Conservation (phyloP, 1,140 invertebrate species). For the Mercenaria mercenaria region DNA sequence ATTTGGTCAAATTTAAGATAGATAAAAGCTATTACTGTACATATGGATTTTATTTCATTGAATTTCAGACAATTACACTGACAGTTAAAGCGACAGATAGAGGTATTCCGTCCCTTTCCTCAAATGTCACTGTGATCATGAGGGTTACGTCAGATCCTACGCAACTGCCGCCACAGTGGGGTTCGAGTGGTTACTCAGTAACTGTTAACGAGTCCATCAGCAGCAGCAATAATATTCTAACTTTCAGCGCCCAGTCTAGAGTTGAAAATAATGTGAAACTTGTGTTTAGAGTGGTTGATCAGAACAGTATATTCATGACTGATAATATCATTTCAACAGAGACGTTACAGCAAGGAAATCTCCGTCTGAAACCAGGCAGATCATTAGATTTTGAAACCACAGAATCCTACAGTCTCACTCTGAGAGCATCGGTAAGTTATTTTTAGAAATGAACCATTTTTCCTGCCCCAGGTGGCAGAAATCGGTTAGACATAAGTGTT, state of each 20-base stretch:
- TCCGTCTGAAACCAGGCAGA: neutral
- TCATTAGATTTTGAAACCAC: constrained; percentile 42
- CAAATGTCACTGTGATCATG: neutral
- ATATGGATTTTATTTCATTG: no score
- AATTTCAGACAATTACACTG: neutral
- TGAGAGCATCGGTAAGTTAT: constrained; percentile 62
- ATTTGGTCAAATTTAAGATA: no score
- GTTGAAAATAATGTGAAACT: neutral
- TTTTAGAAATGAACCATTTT: no score
- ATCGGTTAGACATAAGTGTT: no score
- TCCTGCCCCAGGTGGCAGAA: no score
- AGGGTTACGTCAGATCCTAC: neutral
- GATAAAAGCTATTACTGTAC: no score
- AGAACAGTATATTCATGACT: neutral
- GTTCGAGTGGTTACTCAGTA: neutral
- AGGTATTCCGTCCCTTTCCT: neutral
- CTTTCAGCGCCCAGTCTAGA: neutral
- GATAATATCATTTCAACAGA: neutral
- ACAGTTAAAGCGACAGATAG: neutral
- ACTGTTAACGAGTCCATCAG: constrained; percentile 5
- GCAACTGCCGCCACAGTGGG: neutral
- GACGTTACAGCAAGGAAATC: neutral
- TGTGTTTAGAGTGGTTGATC: neutral
- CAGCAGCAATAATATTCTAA: neutral
- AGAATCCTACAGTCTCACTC: constrained; percentile 1